Evolutionary conservation across 2,888 invertebrate species (phyloP).

Genomic region (Xanthia togata): DNA sequence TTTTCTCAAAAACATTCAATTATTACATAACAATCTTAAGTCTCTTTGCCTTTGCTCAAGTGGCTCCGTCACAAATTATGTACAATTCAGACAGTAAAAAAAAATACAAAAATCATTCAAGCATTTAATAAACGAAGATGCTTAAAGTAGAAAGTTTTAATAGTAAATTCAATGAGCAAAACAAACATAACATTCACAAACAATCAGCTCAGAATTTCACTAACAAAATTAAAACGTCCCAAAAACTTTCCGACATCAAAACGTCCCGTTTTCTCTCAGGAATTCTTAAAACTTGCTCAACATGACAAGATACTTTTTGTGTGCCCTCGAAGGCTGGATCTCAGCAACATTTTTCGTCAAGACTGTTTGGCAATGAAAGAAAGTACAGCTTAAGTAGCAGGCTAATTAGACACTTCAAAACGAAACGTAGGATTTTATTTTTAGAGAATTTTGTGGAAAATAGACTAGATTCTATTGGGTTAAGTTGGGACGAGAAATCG

Average conservation of each 20-base stretch:
- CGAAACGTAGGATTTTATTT: constrained; percentile 35
- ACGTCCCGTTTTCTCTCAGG: constrained; percentile 49
- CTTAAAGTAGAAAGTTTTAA: not conserved
- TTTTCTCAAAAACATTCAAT: no score
- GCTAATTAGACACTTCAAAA: constrained; percentile 54
- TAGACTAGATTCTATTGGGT: not conserved
- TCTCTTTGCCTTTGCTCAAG: no score
- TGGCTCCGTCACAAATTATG: not conserved
- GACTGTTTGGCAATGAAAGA: constrained; percentile 44
- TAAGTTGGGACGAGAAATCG: constrained; percentile 18
- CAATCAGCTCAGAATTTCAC: constrained; percentile 14
- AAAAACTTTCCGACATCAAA: constrained; percentile 46
- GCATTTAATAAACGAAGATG: not conserved
- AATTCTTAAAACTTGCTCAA: constrained; percentile 43
- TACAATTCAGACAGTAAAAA: not conserved
- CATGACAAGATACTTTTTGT: constrained; percentile 55
- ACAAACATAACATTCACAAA: constrained; percentile 20
- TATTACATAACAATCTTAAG: no score
- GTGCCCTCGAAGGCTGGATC: constrained; percentile 17
- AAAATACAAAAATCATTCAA: not conserved
- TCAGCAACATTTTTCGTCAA: constrained; percentile 30
- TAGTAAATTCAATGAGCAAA: constrained; percentile 10
- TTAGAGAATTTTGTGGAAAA: constrained; percentile 14
- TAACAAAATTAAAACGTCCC: constrained; percentile 40
- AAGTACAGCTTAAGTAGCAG: constrained; percentile 44